Base-by-base conservation (phyloP, 2,113 vertebrate genomes). In the Sceloporus tristichus region DNA sequence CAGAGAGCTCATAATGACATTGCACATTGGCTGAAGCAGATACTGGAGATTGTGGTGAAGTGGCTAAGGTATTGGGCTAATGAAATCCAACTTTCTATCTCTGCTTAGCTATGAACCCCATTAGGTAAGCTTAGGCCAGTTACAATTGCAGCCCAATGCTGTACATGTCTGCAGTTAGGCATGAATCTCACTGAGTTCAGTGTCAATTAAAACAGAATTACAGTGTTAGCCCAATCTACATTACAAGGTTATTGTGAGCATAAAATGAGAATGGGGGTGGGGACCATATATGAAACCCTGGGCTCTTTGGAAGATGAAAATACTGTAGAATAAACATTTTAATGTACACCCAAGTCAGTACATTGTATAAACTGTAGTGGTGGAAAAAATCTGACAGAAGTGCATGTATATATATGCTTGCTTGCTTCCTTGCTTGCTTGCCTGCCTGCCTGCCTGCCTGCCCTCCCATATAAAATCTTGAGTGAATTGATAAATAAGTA, bases 401-500 rank as follows among this genome's bases (percentile, higher is more conserved):
- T 71, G 54, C 90, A 90, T 87, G 90, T 79, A 14, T 85, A 0
- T 5, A 92, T 85, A 48, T 70, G 73, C 1, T 0, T 38, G 68
- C 84, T 34, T 34, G 34, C 34, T 34, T 70, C 68, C 1, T 0
- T 38, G 68, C 84, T 34, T 34, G 34, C 34, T 34, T 0, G 77
- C 85, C 85, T 66, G 78, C 91, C 48, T 77, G 27, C 25, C 38
- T 0, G 77, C 85, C 85, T 66, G 78, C 91, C 48, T 77, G 27
- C 25, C 38, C 48, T 59, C 7, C 38, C 9, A n/a, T 21, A 4
- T 5, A 16, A 77, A 85, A 87, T 29, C 82, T 0, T 0, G 71
- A 34, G 82, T 75, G n/a, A 59, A 16, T 65, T 23, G 9, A 0
- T 0, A 1, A 34, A 0, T 23, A 16, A 0, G 1, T 75, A 62